phyloP scores from a whole-genome alignment of 2,113 vertebrate genomes.

The Cairina moschata region DNA sequence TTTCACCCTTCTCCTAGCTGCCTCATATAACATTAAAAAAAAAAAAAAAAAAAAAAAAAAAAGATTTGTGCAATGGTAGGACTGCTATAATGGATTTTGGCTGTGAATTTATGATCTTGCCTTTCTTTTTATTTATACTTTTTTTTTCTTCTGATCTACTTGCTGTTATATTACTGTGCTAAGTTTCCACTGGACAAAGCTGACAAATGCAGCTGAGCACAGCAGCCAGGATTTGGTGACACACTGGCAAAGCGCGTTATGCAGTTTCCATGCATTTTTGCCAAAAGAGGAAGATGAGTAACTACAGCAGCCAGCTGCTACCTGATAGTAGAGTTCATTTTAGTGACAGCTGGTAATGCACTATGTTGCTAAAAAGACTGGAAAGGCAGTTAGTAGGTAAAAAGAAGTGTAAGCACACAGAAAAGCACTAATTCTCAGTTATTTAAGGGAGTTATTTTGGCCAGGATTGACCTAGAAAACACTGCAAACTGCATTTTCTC shows the following conservation, averaged over 20 bases:
- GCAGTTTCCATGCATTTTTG: not conserved
- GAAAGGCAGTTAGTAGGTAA: not conserved
- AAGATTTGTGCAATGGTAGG: not conserved
- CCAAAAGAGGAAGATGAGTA: not conserved
- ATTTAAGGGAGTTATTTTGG: not conserved
- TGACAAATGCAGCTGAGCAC: not conserved
- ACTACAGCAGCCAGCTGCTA: not conserved
- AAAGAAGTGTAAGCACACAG: constrained; percentile 3
- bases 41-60: not conserved
- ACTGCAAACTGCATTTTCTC: constrained; percentile 72
- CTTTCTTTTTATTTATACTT: not conserved
- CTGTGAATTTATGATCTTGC: not conserved
- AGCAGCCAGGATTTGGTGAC: not conserved
- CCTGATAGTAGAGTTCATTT: not conserved
- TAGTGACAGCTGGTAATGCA: not conserved
- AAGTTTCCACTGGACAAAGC: not conserved
- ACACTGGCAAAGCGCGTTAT: not conserved
- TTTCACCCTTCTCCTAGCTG: not conserved
- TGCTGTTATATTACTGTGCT: not conserved
- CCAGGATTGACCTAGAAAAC: constrained; percentile 45
- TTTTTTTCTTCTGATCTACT: constrained; percentile 14
- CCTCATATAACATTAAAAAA: not conserved
- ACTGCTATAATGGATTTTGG: not conserved
- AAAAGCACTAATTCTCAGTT: not conserved
- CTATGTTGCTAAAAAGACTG: not conserved